A percentile compares a stretch with the other conserved stretches of the same genome.
These are phyloP conservation scores for Periphyllus acericola DNA, from an alignment of 2,888 invertebrate species.

Conservation along the genomic window DNA sequence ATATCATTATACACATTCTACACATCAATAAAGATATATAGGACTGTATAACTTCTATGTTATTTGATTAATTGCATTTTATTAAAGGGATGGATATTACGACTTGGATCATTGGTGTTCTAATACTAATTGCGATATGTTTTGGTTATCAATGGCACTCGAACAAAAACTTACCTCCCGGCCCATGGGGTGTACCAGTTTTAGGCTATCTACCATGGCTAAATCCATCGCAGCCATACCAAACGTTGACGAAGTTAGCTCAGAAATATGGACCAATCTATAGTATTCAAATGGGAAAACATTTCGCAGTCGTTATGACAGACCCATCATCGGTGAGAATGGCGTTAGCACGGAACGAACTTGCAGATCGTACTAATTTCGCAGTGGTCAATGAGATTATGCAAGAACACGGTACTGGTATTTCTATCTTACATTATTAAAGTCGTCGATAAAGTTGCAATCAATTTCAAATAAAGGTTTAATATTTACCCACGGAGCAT, in stretches of 20 bases:
- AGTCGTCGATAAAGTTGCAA: background rate
- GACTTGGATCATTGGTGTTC: constrained; percentile 16
- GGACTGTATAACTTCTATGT: background rate
- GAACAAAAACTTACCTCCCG: constrained; percentile 74
- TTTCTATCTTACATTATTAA: background rate
- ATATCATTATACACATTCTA: too few species aligned
- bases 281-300: constrained; percentile 78
- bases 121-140: background rate
- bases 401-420: constrained; percentile 81
- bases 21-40: too few species aligned
- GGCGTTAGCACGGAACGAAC: constrained; percentile 77
- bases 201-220: constrained; percentile 83
- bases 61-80: background rate
- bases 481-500: constrained; percentile 81
- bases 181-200: constrained; percentile 82
- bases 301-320: constrained; percentile 78
- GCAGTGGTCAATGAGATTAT: constrained; percentile 87
- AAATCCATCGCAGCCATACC: constrained; percentile 76
- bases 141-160: constrained; percentile 6
- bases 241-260: constrained; percentile 75
- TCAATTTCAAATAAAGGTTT: constrained; percentile 72
- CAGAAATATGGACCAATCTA: constrained; percentile 80
- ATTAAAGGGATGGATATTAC: background rate
- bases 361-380: constrained; percentile 82
- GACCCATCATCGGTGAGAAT: constrained; percentile 79